A percentile compares a stretch with the other conserved stretches of the same genome.
phyloP scores from a whole-genome alignment of 2,113 vertebrate species.

The Notechis scutatus region DNA sequence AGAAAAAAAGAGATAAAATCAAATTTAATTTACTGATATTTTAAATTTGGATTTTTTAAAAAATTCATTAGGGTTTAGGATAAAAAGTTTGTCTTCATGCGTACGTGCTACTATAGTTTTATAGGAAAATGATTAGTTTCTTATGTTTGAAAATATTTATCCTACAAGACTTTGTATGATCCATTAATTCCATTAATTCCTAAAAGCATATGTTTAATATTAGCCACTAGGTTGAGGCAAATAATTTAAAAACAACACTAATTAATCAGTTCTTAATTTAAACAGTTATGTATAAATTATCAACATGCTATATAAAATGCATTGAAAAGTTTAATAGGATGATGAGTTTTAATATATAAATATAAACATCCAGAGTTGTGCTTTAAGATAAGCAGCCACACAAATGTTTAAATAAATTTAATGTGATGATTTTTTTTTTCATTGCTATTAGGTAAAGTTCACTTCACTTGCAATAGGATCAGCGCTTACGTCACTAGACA shows the following conservation, averaged over 20 bases:
- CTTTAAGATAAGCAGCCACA: background rate
- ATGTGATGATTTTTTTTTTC: slow-evolving; percentile 20
- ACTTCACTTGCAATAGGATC: slow-evolving; percentile 88
- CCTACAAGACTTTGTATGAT: background rate
- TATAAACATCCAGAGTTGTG: background rate
- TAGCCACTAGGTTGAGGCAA: background rate
- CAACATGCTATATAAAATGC: background rate
- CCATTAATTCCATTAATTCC: background rate
- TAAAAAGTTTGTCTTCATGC: background rate
- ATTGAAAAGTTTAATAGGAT: background rate
- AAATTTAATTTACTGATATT: background rate
- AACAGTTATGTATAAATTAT: background rate
- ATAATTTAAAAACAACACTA: background rate
- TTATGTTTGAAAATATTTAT: background rate
- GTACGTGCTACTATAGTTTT: background rate
- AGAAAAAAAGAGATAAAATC: background rate
- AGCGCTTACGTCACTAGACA: slow-evolving; percentile 82
- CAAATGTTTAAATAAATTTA: background rate
- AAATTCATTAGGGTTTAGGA: background rate
- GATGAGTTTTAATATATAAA: slow-evolving; percentile 13
- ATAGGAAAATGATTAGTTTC: background rate
- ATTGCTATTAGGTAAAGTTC: slow-evolving; percentile 82
- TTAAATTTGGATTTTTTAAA: background rate
- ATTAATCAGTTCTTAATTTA: background rate
- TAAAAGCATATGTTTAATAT: background rate